phyloP scores from a whole-genome alignment of 2,113 vertebrate species.

The Perca schrenkii region DNA sequence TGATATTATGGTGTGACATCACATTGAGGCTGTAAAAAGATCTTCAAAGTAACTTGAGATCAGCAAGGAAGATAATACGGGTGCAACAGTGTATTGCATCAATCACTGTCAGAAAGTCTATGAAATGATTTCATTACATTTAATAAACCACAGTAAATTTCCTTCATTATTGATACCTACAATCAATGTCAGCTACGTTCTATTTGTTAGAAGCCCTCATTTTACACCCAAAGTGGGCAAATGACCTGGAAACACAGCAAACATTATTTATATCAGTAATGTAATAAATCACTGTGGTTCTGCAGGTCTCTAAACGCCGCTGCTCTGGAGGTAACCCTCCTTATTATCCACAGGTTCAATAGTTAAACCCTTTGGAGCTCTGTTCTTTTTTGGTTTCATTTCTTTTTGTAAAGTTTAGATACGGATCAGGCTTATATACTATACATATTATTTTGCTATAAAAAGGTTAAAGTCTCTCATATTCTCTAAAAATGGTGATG shows the following conservation, averaged over 20 bases:
- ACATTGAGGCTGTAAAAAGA: conserved; percentile 49
- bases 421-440: conserved; percentile 13
- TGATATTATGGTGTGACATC: conserved; percentile 56
- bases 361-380: conserved; percentile 18
- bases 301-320: conserved; percentile 40
- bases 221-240: conserved; percentile 41
- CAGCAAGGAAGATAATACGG: conserved; percentile 34
- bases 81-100: conserved; percentile 44
- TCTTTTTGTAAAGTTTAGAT: conserved; percentile 15
- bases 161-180: conserved; percentile 56
- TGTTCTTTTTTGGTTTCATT: conserved; percentile 1
- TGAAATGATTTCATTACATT: conserved; percentile 48
- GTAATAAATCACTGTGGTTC: conserved; percentile 58
- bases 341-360: conserved; percentile 52
- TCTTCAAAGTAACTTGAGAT: conserved; percentile 55
- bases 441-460: not conserved
- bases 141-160: conserved; percentile 45
- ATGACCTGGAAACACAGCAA: conserved; percentile 53
- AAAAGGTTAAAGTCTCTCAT: not conserved
- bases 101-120: conserved; percentile 59
- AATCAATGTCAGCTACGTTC: conserved; percentile 35
- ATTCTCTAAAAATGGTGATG: not conserved
- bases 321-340: conserved; percentile 36
- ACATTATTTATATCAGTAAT: conserved; percentile 50
- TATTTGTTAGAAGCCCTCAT: conserved; percentile 33